Percentiles rank a stretch among this genome's conserved stretches.
These are phyloP conservation scores for Crax fasciolata DNA, from an alignment of 2,797 vertebrate genomes.

Conservation along the genomic window DNA sequence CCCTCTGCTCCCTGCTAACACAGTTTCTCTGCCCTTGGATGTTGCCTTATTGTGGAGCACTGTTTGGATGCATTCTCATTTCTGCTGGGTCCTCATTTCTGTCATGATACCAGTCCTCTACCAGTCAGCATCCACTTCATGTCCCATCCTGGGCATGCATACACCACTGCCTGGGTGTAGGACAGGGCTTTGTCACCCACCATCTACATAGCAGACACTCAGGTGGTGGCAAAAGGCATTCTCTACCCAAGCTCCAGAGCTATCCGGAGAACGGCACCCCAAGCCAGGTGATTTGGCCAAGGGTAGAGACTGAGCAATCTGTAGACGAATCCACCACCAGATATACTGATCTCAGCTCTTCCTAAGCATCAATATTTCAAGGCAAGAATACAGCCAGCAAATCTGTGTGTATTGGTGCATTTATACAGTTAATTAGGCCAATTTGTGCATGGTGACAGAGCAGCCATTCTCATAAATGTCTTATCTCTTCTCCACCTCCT, in stretches of 20 bases:
- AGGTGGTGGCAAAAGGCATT: rapidly evolving
- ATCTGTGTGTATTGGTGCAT: constrained; percentile 52
- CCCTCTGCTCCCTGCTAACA: background rate
- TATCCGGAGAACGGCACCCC: background rate
- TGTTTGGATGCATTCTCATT: background rate
- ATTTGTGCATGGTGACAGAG: constrained; percentile 69
- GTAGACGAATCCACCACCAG: constrained; percentile 59
- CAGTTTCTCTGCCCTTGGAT: background rate
- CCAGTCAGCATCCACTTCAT: rapidly evolving
- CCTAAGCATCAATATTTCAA: constrained; percentile 73
- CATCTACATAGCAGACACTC: background rate
- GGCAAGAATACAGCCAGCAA: constrained; percentile 19
- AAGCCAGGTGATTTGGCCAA: background rate
- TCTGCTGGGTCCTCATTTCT: background rate
- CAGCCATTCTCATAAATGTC: constrained; percentile 38
- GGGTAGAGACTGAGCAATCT: constrained; percentile 61
- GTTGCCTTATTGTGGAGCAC: background rate
- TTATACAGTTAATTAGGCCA: constrained; percentile 70
- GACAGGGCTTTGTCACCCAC: background rate
- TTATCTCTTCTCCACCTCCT: constrained; percentile 5
- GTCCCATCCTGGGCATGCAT: background rate
- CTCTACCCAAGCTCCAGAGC: background rate
- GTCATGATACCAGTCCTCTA: background rate
- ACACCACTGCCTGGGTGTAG: background rate
- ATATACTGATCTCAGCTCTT: constrained; percentile 66